Evolutionary conservation across 1,140 invertebrate genomes (phyloP).

Genomic region (Formica exsecta): DNA sequence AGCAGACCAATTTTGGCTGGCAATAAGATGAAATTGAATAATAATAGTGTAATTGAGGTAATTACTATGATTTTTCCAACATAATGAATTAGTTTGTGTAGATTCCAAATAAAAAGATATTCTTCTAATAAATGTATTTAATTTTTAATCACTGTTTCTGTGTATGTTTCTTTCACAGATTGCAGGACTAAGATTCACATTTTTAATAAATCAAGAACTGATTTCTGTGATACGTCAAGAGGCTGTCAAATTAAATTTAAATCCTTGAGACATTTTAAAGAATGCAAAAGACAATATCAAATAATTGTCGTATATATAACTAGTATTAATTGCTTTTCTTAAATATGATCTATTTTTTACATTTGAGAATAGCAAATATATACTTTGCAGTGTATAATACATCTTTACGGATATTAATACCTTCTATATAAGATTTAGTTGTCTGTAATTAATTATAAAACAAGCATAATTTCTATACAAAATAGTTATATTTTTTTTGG

Average conservation of each 20-base stretch:
- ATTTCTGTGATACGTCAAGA: slow-evolving; percentile 95
- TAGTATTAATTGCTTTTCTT: slow-evolving; percentile 16
- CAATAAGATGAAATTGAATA: slow-evolving; percentile 94
- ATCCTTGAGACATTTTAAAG: slow-evolving; percentile 74
- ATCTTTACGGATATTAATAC: background rate
- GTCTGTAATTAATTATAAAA: background rate
- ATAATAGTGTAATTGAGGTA: slow-evolving; percentile 98
- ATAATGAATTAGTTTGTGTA: slow-evolving; percentile 13
- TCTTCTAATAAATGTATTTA: background rate
- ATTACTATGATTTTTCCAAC: slow-evolving; percentile 21
- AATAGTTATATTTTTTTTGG: background rate
- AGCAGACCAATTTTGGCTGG: slow-evolving; percentile 95
- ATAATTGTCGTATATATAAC: slow-evolving; percentile 8
- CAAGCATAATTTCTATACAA: slow-evolving; percentile 1
- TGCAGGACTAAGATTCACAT: slow-evolving; percentile 95
- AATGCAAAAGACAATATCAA: slow-evolving; percentile 24
- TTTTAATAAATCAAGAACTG: slow-evolving; percentile 96
- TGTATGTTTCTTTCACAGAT: slow-evolving; percentile 89
- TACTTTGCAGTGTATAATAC: background rate
- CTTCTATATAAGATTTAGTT: slow-evolving; percentile 9
- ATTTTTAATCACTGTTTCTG: slow-evolving; percentile 23
- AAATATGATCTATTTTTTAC: slow-evolving; percentile 22
- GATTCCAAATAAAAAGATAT: background rate
- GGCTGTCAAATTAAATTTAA: slow-evolving; percentile 90
- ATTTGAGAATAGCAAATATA: slow-evolving; percentile 14